phyloP scores from a whole-genome alignment of 2,888 invertebrate species.

The Pilophorus perplexus region DNA sequence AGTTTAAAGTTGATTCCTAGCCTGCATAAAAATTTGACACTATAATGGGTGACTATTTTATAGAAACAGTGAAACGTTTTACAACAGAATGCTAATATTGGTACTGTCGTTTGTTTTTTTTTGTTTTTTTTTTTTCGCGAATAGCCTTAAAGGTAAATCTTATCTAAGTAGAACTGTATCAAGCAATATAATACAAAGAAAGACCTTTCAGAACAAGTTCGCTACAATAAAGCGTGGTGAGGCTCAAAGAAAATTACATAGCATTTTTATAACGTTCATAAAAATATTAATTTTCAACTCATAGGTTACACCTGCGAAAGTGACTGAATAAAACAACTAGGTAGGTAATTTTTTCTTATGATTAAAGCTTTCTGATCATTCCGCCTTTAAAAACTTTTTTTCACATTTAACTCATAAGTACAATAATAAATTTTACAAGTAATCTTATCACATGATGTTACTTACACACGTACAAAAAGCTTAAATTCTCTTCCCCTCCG shows the following conservation, averaged over 20 bases:
- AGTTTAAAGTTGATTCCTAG: slow-evolving; percentile 7
- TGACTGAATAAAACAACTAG: slow-evolving; percentile 6
- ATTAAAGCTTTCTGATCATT: slow-evolving; percentile 3
- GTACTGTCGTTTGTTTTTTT: too few species aligned
- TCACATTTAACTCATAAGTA: slow-evolving; percentile 1
- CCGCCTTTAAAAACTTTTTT: background rate
- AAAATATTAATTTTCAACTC: slow-evolving; percentile 33
- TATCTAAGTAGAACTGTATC: slow-evolving; percentile 32
- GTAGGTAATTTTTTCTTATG: background rate
- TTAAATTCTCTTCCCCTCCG: too few species aligned
- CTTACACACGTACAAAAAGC: slow-evolving; percentile 13
- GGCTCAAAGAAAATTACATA: slow-evolving; percentile 23
- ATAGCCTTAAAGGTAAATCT: background rate
- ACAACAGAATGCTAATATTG: slow-evolving; percentile 25
- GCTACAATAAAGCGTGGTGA: slow-evolving; percentile 12
- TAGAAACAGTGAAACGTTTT: slow-evolving; percentile 23
- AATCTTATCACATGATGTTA: background rate
- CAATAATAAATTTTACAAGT: slow-evolving; percentile 2
- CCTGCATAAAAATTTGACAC: slow-evolving; percentile 12
- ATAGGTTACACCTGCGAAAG: slow-evolving; percentile 18
- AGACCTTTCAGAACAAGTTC: background rate
- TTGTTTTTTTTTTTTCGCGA: background rate
- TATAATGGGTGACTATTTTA: slow-evolving; percentile 23
- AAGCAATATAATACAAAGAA: slow-evolving; percentile 29
- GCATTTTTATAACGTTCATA: slow-evolving; percentile 26